These are phyloP conservation scores for Drosophila carrolli DNA, from an alignment of 1,140 invertebrate genomes.

Conservation along the genomic window DNA sequence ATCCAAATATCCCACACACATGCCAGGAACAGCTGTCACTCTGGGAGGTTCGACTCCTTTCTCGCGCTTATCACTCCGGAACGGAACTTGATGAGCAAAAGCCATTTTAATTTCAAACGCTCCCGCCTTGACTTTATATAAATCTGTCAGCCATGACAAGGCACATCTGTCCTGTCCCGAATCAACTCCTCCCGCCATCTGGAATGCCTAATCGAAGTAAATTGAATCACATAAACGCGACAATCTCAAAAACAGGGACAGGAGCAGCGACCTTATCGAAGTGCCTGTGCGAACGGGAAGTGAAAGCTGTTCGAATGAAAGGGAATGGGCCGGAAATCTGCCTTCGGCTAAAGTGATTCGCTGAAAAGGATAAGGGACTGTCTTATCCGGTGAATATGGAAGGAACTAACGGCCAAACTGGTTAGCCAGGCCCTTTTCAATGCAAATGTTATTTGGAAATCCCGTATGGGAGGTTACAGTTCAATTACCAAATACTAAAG, in stretches of 20 bases:
- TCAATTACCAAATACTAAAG: too few relatives aligned
- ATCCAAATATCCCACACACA: conserved; percentile 38
- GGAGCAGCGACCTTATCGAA: conserved; percentile 37
- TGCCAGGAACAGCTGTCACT: conserved; percentile 42
- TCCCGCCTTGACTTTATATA: conserved; percentile 68
- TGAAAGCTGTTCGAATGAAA: conserved; percentile 17
- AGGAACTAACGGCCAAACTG: not conserved
- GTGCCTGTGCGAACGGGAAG: conserved; percentile 18
- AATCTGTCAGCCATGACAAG: conserved; percentile 69
- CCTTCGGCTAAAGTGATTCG: conserved; percentile 37
- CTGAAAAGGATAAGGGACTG: not conserved
- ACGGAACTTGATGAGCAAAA: conserved; percentile 72
- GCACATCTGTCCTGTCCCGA: conserved; percentile 7
- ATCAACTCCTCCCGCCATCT: conserved; percentile 29
- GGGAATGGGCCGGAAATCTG: conserved; percentile 49
- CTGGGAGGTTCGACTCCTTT: conserved; percentile 10
- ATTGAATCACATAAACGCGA: conserved; percentile 76
- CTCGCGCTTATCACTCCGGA: conserved; percentile 35
- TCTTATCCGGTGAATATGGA: not conserved
- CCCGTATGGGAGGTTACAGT: too few relatives aligned
- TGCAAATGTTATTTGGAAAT: too few relatives aligned
- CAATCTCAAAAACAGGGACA: conserved; percentile 19
- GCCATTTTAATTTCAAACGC: conserved; percentile 70
- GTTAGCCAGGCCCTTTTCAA: not conserved
- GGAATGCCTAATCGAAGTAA: conserved; percentile 79